Percentiles rank a stretch among this genome's conserved stretches.
Conservation (phyloP, 2,888 invertebrate genomes). For the Xylocampa areola region DNA sequence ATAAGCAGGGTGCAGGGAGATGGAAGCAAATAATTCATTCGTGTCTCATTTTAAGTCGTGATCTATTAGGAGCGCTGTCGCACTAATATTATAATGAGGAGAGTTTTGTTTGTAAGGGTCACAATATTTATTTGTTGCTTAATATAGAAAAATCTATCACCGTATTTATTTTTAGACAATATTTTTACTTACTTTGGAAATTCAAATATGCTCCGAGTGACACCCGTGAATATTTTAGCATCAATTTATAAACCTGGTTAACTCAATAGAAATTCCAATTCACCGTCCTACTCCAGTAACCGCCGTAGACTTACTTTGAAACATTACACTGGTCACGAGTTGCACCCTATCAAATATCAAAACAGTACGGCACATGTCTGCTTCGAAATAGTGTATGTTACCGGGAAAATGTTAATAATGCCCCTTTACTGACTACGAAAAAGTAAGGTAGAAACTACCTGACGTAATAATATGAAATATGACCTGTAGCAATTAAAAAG, state of each 20-base stretch:
- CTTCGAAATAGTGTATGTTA: constrained; percentile 1
- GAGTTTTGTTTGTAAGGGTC: constrained; percentile 15
- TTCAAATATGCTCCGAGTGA: constrained; percentile 1
- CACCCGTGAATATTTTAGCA: not conserved
- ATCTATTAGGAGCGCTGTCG: constrained; percentile 44
- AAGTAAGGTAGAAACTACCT: not conserved
- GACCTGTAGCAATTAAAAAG: not conserved
- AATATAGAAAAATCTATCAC: no score
- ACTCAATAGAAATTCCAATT: constrained; percentile 11
- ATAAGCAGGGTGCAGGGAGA: constrained; percentile 42
- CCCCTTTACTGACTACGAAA: not conserved
- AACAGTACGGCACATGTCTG: constrained; percentile 1
- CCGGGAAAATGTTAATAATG: not conserved
- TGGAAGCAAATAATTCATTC: constrained; percentile 52
- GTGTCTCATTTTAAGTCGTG: constrained; percentile 44
- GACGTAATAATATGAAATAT: not conserved
- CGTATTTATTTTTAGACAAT: no score
- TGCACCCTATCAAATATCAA: constrained; percentile 26
- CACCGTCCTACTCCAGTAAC: constrained; percentile 8
- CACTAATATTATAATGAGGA: constrained; percentile 40
- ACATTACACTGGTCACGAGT: constrained; percentile 13
- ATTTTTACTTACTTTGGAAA: no score
- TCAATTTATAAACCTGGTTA: not conserved
- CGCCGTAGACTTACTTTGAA: constrained; percentile 17
- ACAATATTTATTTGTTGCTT: constrained; percentile 2